phyloP scores from a whole-genome alignment of 92 coral and sea anemone genomes.

The Umimayanthus chanpuru region DNA sequence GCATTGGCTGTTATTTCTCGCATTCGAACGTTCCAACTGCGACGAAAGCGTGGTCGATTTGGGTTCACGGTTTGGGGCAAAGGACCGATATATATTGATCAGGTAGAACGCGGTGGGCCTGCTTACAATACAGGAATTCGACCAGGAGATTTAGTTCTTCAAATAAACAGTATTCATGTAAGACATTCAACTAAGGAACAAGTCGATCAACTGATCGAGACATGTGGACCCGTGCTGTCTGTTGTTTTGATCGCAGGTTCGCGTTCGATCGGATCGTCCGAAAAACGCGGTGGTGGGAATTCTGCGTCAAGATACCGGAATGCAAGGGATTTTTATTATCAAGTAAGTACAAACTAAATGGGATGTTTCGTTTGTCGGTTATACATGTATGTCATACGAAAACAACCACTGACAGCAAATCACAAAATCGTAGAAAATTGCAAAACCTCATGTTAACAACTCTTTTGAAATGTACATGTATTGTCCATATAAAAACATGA shows the following conservation, averaged over 20 bases:
- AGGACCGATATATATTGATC: constrained; percentile 92
- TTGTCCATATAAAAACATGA: neutral
- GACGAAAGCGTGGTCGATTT: constrained; percentile 87
- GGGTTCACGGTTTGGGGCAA: constrained; percentile 94
- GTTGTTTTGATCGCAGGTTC: constrained; percentile 92
- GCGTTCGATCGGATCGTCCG: constrained; percentile 78
- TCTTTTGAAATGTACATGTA: neutral
- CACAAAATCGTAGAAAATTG: neutral
- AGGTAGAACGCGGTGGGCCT: constrained; percentile 82
- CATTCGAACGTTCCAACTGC: constrained; percentile 90
- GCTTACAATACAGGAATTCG: constrained; percentile 90
- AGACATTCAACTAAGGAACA: constrained; percentile 85
- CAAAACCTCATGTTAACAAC: neutral
- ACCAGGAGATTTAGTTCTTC: constrained; percentile 88
- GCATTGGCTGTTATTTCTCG: constrained; percentile 97
- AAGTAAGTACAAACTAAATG: constrained; percentile 60
- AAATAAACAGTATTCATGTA: constrained; percentile 80
- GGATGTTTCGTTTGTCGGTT: neutral
- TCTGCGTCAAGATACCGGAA: constrained; percentile 77
- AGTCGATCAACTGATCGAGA: constrained; percentile 78
- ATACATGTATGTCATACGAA: neutral
- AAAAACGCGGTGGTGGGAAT: constrained; percentile 67
- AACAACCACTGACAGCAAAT: neutral
- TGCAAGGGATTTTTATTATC: constrained; percentile 89
- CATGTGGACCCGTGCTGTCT: constrained; percentile 86